Base-by-base conservation (phyloP, 2,797 vertebrate species). In the Anomalospiza imberbis region DNA sequence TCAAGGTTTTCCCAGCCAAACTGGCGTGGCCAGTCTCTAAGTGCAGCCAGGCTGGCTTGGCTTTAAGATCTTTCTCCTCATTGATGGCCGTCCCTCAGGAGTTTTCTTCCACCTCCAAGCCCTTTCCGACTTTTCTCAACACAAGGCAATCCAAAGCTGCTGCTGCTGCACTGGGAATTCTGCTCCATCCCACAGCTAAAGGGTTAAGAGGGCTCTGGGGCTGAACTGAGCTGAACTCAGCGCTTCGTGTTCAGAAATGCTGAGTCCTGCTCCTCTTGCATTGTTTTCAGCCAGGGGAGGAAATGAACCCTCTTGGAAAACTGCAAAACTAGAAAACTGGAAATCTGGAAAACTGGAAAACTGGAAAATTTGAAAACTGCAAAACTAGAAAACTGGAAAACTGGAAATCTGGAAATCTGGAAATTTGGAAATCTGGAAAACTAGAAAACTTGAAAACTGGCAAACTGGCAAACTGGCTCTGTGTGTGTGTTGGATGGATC, bases 221-320 rank as follows among this genome's bases (percentile, higher is more conserved):
- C 54, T 80, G 87, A 80, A 47, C 95, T 45, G 54, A 91, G 93
- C 94, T 96, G 95, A 93, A 95, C 93, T 96, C 94, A 89, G 92
- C 68, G 17, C 70, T 95, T 92, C 17, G 7, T 45, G 88, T 12
- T 68, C 87, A 92, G 91, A 94, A 95, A 29, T 47, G 92, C 95
- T 95, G 96, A 96, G 91, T 5, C 68, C 72, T 77, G 89, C 66
- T 91, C 58, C 92, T 61, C 86, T 92, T 0, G 3, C 51, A 81
- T 89, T 92, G 92, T 95, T 95, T 93, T 34, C 93, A 66, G 91
- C 66, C 53, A 54, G 54, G 40, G 75, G 75, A 89, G 94, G 93
- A 94, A 94, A 67, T 84, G 26, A 88, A 29, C 0, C 2, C 79
- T 95, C 73, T 13, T 48, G 72, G 91, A 85, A 95, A 72, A 48